Evolutionary conservation across 2,888 invertebrate species (phyloP).

Genomic region (Microchrysa polita): DNA sequence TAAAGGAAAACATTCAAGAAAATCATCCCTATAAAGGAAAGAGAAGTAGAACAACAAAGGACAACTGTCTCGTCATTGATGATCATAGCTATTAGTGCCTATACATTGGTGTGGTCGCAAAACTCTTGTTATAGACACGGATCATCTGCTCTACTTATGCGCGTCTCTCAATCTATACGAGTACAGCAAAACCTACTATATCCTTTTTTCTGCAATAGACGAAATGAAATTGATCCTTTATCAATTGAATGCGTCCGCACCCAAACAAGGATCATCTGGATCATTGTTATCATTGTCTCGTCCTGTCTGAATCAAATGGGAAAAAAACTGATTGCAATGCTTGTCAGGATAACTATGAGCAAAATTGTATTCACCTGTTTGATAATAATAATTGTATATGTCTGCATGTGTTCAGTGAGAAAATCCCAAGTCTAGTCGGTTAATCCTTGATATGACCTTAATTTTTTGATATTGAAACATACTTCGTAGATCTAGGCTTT

Average conservation of each 20-base stretch:
- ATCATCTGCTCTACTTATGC: conserved; percentile 43
- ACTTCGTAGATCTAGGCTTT: conserved; percentile 16
- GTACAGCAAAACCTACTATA: background rate
- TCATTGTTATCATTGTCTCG: conserved; percentile 2
- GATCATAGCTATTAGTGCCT: background rate
- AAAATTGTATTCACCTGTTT: background rate
- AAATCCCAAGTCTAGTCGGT: background rate
- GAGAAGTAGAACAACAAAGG: conserved; percentile 16
- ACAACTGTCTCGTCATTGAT: conserved; percentile 15
- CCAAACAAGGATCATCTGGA: conserved; percentile 38
- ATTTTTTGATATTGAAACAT: conserved; percentile 35
- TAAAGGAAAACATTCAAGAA: conserved; percentile 10
- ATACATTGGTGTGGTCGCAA: conserved; percentile 10
- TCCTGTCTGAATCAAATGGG: conserved; percentile 16
- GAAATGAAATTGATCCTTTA: conserved; percentile 41
- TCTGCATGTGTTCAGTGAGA: conserved; percentile 10
- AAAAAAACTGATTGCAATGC: background rate
- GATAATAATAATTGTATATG: conserved; percentile 5
- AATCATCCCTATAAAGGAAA: conserved; percentile 3
- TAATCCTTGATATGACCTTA: conserved; percentile 15
- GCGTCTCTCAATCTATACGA: conserved; percentile 8
- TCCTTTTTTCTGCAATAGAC: background rate
- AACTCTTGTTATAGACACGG: background rate
- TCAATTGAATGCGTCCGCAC: conserved; percentile 20
- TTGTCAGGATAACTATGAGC: background rate